Conservation (phyloP, 2,797 vertebrate species). For the Lagorchestes hirsutus region DNA sequence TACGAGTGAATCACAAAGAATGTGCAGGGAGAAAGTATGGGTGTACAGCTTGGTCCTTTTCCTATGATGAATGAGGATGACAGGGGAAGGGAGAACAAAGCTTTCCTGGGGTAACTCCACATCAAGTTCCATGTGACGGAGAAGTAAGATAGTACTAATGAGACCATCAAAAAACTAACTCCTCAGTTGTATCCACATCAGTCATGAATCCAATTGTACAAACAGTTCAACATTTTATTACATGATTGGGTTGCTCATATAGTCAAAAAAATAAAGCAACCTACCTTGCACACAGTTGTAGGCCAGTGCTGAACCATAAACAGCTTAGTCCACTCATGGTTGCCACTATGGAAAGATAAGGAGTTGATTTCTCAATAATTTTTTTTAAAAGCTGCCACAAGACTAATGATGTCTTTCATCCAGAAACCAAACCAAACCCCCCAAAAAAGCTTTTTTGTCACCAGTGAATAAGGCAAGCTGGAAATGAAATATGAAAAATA, state of each 20-base stretch:
- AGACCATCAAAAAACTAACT: background rate
- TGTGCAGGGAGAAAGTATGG: background rate
- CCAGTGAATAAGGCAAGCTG: background rate
- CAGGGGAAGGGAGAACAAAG: background rate
- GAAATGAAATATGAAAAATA: background rate
- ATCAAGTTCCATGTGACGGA: background rate
- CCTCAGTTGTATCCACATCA: background rate
- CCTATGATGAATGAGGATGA: background rate
- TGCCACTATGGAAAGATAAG: slow-evolving; percentile 58
- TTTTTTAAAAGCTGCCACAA: background rate
- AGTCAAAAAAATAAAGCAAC: background rate
- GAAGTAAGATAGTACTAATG: background rate
- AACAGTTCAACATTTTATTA: background rate
- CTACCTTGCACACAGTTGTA: slow-evolving; percentile 78
- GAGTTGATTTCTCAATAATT: background rate
- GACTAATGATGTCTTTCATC: background rate
- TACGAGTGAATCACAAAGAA: background rate
- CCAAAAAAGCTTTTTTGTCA: background rate
- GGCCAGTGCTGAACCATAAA: slow-evolving; percentile 83
- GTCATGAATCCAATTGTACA: background rate
- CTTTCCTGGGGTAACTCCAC: background rate
- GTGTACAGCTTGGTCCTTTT: background rate
- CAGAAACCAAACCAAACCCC: background rate
- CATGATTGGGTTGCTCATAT: accelerated
- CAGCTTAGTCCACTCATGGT: slow-evolving; percentile 77